These are phyloP conservation scores for Pimephales promelas DNA, from an alignment of 2,113 vertebrate species.

Conservation along the genomic window DNA sequence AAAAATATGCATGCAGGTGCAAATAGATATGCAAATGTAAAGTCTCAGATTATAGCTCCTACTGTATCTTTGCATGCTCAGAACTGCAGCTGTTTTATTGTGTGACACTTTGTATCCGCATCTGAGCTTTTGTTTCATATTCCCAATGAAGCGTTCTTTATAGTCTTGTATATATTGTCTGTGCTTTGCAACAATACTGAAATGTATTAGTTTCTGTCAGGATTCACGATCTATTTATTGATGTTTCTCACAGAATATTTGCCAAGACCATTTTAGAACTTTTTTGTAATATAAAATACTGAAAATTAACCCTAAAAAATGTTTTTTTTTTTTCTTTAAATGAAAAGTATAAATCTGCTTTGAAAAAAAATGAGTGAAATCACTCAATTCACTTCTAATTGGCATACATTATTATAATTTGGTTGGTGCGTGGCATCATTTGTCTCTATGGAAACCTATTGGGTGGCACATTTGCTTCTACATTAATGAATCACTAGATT, in stretches of 20 bases:
- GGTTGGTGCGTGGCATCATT: constrained; percentile 49
- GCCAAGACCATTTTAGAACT: background rate
- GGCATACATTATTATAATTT: constrained; percentile 55
- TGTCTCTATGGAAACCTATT: constrained; percentile 56
- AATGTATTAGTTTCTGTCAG: background rate
- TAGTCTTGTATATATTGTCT: no score
- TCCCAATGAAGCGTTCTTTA: background rate
- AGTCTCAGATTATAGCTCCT: background rate
- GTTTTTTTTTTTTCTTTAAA: constrained; percentile 3
- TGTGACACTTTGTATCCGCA: background rate
- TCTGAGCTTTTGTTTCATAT: constrained; percentile 18
- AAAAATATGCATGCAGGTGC: constrained; percentile 17
- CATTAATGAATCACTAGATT: constrained; percentile 54
- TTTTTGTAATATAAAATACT: background rate
- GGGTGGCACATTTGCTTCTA: constrained; percentile 35
- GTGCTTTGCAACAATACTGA: background rate
- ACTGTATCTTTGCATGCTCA: background rate
- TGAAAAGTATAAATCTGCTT: constrained; percentile 41
- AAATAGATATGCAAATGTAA: background rate
- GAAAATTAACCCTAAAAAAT: background rate
- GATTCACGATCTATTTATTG: background rate
- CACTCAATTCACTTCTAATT: constrained; percentile 53
- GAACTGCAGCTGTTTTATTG: constrained; percentile 18
- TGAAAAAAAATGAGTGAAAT: constrained; percentile 35
- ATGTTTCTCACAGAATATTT: background rate